Conservation (phyloP, 2,888 invertebrate species). For the Neocrepidodera transversa region DNA sequence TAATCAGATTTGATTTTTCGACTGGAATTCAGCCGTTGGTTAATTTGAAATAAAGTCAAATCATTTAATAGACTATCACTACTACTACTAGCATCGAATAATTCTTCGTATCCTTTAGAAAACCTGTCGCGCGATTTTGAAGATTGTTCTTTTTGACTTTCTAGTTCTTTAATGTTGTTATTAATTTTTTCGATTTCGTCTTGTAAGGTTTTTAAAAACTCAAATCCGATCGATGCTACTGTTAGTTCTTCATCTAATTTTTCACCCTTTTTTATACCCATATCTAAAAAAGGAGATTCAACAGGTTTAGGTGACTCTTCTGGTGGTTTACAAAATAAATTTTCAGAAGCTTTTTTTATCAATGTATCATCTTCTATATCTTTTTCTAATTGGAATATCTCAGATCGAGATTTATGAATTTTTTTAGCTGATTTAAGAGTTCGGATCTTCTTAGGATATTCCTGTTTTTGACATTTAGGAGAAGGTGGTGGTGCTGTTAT, state of each 20-base stretch:
- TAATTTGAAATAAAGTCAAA: neutral
- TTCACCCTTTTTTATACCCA: neutral
- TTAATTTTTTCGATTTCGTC: neutral
- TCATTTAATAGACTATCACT: neutral
- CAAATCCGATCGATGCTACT: neutral
- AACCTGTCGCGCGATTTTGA: too few relatives aligned
- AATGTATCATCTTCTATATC: neutral
- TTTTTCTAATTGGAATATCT: neutral
- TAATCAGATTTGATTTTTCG: too few relatives aligned
- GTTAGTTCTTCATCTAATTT: neutral
- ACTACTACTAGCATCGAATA: neutral
- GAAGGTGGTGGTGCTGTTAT: too few relatives aligned
- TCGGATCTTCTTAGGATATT: too few relatives aligned
- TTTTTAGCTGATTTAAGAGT: too few relatives aligned
- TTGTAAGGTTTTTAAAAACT: neutral
- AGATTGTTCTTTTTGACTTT: neutral
- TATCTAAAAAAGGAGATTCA: too few relatives aligned
- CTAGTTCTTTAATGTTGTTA: neutral
- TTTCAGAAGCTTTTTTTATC: neutral
- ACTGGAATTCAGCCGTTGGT: too few relatives aligned
- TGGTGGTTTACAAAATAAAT: too few relatives aligned
- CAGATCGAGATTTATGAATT: neutral
- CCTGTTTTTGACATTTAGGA: too few relatives aligned
- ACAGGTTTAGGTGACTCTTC: too few relatives aligned
- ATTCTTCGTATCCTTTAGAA: too few relatives aligned